Percentiles rank a stretch among this genome's conserved stretches.
Evolutionary conservation across 1,140 invertebrate genomes (phyloP).

Genomic region (Brachionus plicatilis): DNA sequence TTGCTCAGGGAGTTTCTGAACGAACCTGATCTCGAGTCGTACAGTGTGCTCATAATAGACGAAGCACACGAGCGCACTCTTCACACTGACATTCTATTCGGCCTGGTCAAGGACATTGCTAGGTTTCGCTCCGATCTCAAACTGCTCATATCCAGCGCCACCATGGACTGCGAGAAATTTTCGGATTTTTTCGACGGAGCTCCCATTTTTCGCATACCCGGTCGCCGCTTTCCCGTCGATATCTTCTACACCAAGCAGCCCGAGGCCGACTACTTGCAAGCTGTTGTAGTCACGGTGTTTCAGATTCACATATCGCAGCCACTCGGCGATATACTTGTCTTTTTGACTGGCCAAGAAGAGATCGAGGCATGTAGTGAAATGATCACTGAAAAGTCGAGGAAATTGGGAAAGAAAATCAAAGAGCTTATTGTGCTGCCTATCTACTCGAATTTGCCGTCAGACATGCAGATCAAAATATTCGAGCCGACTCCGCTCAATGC

Average conservation of each 20-base stretch:
- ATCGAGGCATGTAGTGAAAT: constrained; percentile 93
- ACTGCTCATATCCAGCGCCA: constrained; percentile 92
- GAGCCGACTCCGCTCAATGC: constrained; percentile 87
- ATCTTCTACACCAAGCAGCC: constrained; percentile 98
- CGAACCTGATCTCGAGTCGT: constrained; percentile 86
- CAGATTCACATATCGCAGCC: constrained; percentile 94
- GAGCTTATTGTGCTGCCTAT: constrained; percentile 91
- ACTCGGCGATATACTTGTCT: constrained; percentile 88
- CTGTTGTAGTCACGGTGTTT: constrained; percentile 86
- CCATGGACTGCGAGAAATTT: constrained; percentile 95
- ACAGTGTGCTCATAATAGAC: constrained; percentile 97
- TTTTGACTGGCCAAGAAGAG: constrained; percentile 88
- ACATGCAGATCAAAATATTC: constrained; percentile 98
- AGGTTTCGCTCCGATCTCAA: constrained; percentile 89
- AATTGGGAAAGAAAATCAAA: constrained; percentile 82
- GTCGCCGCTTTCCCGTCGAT: constrained; percentile 73
- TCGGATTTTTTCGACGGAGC: constrained; percentile 97
- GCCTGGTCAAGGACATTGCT: constrained; percentile 93
- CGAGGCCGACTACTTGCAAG: constrained; percentile 96
- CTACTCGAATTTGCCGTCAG: constrained; percentile 94
- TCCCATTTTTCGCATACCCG: constrained; percentile 93
- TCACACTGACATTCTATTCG: constrained; percentile 96
- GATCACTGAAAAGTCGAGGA: constrained; percentile 75
- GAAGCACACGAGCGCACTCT: constrained; percentile 97
- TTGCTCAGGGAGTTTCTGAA: constrained; percentile 91